Percentiles rank a stretch among this genome's conserved stretches.
These are phyloP conservation scores for Pavo muticus DNA, from an alignment of 2,113 vertebrate genomes.

Conservation along the genomic window DNA sequence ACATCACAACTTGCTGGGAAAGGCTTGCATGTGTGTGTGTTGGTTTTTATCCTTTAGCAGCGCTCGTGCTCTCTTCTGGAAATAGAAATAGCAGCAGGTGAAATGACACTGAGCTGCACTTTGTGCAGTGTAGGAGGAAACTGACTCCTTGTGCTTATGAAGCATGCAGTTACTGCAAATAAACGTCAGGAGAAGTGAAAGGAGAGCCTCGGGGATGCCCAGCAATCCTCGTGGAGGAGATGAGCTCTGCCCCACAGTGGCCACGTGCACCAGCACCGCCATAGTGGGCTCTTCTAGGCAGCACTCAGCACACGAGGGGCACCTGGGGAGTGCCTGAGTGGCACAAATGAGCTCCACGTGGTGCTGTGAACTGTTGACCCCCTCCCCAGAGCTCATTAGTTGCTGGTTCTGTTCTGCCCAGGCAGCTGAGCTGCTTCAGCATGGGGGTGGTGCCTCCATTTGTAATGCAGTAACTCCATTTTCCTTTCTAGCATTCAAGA, in stretches of 20 bases:
- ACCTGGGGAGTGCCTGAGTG: neutral
- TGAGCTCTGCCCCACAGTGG: neutral
- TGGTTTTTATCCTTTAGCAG: neutral
- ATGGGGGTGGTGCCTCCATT: neutral
- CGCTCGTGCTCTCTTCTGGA: neutral
- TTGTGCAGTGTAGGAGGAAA: neutral
- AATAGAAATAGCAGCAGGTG: neutral
- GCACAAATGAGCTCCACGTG: neutral
- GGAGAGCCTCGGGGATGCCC: neutral
- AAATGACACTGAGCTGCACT: neutral
- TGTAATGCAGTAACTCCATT: fast-evolving
- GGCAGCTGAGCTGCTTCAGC: neutral
- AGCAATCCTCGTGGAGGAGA: neutral
- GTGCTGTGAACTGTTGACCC: neutral
- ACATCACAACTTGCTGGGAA: conserved; percentile 14
- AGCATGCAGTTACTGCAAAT: neutral
- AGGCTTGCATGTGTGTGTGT: neutral
- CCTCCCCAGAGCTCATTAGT: neutral
- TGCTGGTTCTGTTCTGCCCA: neutral
- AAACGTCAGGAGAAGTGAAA: neutral
- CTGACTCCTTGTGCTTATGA: neutral
- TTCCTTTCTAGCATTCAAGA: fast-evolving
- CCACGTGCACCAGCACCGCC: neutral
- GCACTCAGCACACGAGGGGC: fast-evolving
- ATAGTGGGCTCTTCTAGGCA: neutral